These are phyloP conservation scores for Paguma larvata DNA, from an alignment of 2,797 vertebrate species.

Conservation along the genomic window DNA sequence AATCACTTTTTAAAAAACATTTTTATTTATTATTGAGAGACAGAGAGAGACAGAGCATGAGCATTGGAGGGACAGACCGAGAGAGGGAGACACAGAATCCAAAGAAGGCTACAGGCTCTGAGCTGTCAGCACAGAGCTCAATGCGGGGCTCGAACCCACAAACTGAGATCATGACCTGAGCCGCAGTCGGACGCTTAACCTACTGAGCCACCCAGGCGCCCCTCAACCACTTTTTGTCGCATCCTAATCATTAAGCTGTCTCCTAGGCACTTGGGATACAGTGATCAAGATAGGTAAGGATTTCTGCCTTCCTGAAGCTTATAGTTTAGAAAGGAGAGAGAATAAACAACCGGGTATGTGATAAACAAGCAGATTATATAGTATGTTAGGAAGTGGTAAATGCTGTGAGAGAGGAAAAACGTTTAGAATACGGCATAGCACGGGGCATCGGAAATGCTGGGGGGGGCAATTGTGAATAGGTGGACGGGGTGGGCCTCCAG, in stretches of 20 bases:
- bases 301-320: not conserved
- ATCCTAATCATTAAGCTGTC: not conserved
- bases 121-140: too few species aligned
- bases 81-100: too few species aligned
- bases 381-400: not conserved
- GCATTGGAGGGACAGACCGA: too few species aligned
- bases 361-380: not conserved
- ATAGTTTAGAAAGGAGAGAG: not conserved
- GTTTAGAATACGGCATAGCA: not conserved
- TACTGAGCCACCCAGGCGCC: too few species aligned
- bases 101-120: too few species aligned
- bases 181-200: too few species aligned
- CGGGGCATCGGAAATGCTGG: not conserved
- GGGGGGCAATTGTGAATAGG: not conserved
- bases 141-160: too few species aligned
- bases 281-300: not conserved
- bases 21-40: too few species aligned
- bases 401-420: not conserved
- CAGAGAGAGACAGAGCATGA: too few species aligned
- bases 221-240: slow-evolving; percentile 10
- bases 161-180: too few species aligned
- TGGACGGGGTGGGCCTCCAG: not conserved
- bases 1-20: not conserved
- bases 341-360: not conserved
- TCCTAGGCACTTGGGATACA: not conserved